These are phyloP conservation scores for Megalops cyprinoides DNA, from an alignment of 2,797 vertebrate genomes.

Conservation along the genomic window DNA sequence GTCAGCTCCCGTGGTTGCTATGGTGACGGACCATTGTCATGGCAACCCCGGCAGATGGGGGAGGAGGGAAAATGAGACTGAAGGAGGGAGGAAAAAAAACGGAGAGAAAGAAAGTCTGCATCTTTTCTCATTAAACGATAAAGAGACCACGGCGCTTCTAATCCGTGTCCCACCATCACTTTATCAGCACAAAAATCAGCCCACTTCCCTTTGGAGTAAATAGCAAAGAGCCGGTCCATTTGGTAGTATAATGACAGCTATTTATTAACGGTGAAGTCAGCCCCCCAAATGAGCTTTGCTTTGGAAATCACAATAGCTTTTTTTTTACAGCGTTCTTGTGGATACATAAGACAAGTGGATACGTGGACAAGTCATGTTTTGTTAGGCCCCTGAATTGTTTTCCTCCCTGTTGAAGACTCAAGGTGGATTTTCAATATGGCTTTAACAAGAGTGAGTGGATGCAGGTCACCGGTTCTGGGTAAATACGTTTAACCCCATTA, in stretches of 20 bases:
- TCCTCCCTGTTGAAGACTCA: constrained; percentile 23
- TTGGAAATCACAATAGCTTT: constrained; percentile 28
- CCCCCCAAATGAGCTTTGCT: constrained; percentile 43
- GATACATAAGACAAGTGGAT: constrained; percentile 29
- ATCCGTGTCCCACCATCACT: constrained; percentile 47
- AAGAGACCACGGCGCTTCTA: constrained; percentile 49
- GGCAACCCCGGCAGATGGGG: constrained; percentile 63
- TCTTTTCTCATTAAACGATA: constrained; percentile 65
- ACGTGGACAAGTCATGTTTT: constrained; percentile 38
- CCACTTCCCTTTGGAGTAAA: constrained; percentile 50
- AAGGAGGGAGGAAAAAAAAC: constrained; percentile 31
- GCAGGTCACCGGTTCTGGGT: constrained; percentile 58
- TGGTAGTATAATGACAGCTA: constrained; percentile 53
- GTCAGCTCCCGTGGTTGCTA: constrained; percentile 60
- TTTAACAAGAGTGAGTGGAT: constrained; percentile 55
- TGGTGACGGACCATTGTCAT: constrained; percentile 61
- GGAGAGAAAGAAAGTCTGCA: constrained; percentile 44
- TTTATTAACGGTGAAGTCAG: constrained; percentile 53
- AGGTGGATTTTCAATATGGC: constrained; percentile 44
- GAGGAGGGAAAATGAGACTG: constrained; percentile 30
- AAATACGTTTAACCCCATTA: constrained; percentile 62
- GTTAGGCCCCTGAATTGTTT: constrained; percentile 39
- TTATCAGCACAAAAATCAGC: constrained; percentile 56
- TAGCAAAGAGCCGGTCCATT: constrained; percentile 51
- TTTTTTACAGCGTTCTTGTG: constrained; percentile 17